phyloP scores from a whole-genome alignment of 2,888 invertebrate species.

The Parnassius apollo region DNA sequence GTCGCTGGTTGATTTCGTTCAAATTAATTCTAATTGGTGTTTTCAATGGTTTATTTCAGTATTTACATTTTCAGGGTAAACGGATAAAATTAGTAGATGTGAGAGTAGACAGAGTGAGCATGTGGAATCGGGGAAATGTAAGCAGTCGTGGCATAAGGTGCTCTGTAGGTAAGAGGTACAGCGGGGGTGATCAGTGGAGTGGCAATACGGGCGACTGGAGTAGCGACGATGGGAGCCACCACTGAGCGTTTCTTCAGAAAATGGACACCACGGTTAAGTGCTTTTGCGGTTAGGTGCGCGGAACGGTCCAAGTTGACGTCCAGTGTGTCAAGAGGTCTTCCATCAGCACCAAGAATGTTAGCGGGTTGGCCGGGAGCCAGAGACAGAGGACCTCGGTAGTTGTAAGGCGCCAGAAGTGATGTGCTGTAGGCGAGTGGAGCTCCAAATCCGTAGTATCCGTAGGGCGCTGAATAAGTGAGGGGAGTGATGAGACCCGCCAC shows the following conservation, averaged over 20 bases:
- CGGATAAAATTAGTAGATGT: neutral
- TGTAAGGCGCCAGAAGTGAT: constrained; percentile 44
- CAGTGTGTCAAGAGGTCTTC: constrained; percentile 69
- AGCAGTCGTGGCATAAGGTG: neutral
- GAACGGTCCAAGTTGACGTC: constrained; percentile 72
- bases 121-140: neutral
- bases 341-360: constrained; percentile 64
- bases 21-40: no score
- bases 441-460: constrained; percentile 33
- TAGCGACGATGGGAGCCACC: constrained; percentile 38
- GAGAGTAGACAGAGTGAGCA: neutral
- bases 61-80: neutral
- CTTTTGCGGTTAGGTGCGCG: constrained; percentile 66
- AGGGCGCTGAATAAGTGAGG: constrained; percentile 45
- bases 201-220: neutral
- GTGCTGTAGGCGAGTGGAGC: constrained; percentile 43
- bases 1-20: no score
- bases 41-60: neutral
- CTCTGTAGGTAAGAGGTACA: neutral
- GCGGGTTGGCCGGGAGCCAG: constrained; percentile 71
- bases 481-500: constrained; percentile 60
- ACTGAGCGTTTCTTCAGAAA: constrained; percentile 55
- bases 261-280: constrained; percentile 54
- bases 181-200: neutral
- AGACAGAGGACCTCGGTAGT: constrained; percentile 66